Evolutionary conservation across 2,888 invertebrate species (phyloP), one percentile per base, ranked within the genome.

Genomic region (Ormia ochracea): DNA sequence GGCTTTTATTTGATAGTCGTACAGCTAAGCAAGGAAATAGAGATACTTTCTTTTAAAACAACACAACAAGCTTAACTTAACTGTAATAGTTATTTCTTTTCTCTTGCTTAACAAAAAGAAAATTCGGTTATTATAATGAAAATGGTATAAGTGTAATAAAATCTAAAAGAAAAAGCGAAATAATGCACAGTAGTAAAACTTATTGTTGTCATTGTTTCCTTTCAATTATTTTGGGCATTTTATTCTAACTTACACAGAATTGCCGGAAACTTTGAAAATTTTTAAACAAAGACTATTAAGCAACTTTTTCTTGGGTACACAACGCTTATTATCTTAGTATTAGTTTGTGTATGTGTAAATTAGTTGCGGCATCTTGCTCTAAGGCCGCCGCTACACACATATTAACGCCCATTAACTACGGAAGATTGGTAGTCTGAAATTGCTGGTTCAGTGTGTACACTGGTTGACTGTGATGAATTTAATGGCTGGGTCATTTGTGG

Each of bases 231-330:
- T 50, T 50, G 7, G 12, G 33, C 50, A 59, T 72, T 56, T 63
- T 63, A 33, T 65, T 79, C 28, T 70, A 52, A 74, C 58, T 70
- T 48, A 66, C 69, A 54, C 52, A 59, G 66, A 79, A 79, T 75
- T 75, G 65, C 70, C 75, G 65, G 70, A 75, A 79, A 79, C 79
- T 70, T 75, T 65, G 58, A 52, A 66, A 75, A 75, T 52, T 79
- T 65, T 75, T 45, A 69, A 75, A 75, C 75, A 79, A 79, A 66
- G 70, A 79, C 79, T 75, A 79, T 79, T 75, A 79, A 70, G 75
- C 70, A 66, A 75, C 70, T 70, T 59, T 45, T 70, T 59, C 70
- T 70, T 63, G 36, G 33, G 26, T 68, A n/a, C n/a, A n/a, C n/a
- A n/a, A n/a, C 33, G 26, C 41, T 17, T 45, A 12, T 31, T n/a